A percentile compares a stretch with the other conserved stretches of the same genome.
phyloP scores from a whole-genome alignment of 2,888 invertebrate species.

The Neoitamus cyanurus region DNA sequence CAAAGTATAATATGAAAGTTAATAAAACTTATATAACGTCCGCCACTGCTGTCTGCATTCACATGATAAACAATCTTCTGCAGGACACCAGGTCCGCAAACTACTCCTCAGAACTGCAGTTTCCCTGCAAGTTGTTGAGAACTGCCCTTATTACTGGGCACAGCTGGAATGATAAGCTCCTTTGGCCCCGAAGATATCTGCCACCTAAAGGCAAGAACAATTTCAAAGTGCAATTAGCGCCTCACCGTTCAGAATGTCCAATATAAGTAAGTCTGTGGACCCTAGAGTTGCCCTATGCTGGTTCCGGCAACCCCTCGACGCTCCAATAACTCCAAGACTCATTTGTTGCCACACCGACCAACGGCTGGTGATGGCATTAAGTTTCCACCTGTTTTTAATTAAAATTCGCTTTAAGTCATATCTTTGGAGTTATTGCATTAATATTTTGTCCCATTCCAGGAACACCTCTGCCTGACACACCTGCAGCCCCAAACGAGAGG shows the following conservation, averaged over 20 bases:
- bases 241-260: background rate
- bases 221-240: background rate
- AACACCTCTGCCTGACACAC: background rate
- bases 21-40: background rate
- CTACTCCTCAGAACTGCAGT: background rate
- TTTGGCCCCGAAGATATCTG: background rate
- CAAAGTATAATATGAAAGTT: background rate
- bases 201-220: background rate
- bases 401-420: conserved; percentile 9
- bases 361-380: background rate
- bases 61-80: background rate
- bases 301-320: background rate
- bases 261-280: background rate
- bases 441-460: background rate
- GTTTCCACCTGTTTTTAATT: conserved; percentile 10
- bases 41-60: background rate
- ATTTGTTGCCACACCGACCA: background rate
- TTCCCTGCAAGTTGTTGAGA: background rate
- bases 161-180: background rate
- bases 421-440: background rate
- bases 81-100: background rate
- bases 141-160: background rate
- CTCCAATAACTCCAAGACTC: background rate
- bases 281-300: background rate
- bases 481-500: background rate